Percentiles rank a stretch among this genome's conserved stretches.
Evolutionary conservation across 2,797 vertebrate genomes (phyloP).

Genomic region (Eulemur mongoz): DNA sequence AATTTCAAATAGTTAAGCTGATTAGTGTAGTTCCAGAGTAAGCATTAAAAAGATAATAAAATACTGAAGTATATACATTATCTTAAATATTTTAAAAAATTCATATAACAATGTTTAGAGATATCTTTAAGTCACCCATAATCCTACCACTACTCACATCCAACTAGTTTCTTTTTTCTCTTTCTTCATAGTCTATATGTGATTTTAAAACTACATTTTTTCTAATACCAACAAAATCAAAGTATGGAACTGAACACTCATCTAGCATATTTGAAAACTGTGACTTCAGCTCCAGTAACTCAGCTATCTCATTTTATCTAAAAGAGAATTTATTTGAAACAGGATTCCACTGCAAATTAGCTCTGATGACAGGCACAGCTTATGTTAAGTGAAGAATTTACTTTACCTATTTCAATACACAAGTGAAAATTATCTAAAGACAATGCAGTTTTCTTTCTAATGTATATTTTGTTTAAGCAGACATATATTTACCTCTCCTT

Average conservation of each 20-base stretch:
- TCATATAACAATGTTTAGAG: neutral
- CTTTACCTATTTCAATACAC: neutral
- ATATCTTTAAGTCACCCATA: neutral
- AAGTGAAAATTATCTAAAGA: neutral
- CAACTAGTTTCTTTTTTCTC: neutral
- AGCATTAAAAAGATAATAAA: neutral
- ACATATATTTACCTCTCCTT: neutral
- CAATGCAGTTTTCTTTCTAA: neutral
- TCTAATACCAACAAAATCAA: neutral
- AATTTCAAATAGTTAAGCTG: neutral
- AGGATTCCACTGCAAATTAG: neutral
- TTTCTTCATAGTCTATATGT: neutral
- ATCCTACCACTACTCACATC: neutral
- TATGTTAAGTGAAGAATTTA: neutral
- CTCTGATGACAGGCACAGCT: neutral
- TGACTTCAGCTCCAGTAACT: neutral
- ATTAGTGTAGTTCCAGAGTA: neutral
- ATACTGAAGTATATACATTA: neutral
- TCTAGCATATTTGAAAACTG: neutral
- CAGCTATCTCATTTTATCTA: neutral
- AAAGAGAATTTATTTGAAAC: conserved; percentile 12
- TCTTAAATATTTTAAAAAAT: neutral
- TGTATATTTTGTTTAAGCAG: neutral
- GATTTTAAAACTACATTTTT: conserved; percentile 17
- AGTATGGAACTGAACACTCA: neutral